Percentiles rank a stretch among this genome's conserved stretches.
Evolutionary conservation across 2,797 vertebrate genomes (phyloP).

Genomic region (Fistularia commersonii): DNA sequence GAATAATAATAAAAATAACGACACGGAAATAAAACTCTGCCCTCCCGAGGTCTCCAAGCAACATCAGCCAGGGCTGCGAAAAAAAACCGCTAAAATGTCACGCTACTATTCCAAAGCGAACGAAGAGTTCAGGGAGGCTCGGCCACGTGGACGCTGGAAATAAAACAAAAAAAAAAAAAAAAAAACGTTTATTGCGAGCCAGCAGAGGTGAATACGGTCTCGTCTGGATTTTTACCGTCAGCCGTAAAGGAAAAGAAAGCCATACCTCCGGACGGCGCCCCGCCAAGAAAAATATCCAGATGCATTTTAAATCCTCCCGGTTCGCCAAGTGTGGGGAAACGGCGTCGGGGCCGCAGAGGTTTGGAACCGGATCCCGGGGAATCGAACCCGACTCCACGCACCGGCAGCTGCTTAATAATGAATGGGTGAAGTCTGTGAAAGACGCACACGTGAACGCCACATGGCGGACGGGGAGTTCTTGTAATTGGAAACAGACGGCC

Average conservation of each 20-base stretch:
- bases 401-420: conserved; percentile 70
- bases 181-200: conserved; percentile 41
- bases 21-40: conserved; percentile 29
- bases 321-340: conserved; percentile 33
- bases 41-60: conserved; percentile 38
- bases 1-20: no score
- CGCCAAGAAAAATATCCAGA: conserved; percentile 57
- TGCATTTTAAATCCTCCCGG: conserved; percentile 40
- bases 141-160: no score
- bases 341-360: no score
- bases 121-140: no score
- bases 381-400: conserved; percentile 49
- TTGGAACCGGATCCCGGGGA: conserved; percentile 61
- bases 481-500: conserved; percentile 55
- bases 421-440: conserved; percentile 46
- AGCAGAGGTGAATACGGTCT: conserved; percentile 36
- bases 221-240: conserved; percentile 32
- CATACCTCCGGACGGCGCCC: conserved; percentile 62
- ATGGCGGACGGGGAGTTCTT: conserved; percentile 49
- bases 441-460: conserved; percentile 34
- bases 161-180: conserved; percentile 39
- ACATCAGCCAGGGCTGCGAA: conserved; percentile 31
- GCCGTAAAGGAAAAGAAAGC: conserved; percentile 22
- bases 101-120: no score
- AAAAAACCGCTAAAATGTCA: no score